These are phyloP conservation scores for Oceanodroma leucorhoa DNA, from an alignment of 2,797 vertebrate species.

Conservation along the genomic window DNA sequence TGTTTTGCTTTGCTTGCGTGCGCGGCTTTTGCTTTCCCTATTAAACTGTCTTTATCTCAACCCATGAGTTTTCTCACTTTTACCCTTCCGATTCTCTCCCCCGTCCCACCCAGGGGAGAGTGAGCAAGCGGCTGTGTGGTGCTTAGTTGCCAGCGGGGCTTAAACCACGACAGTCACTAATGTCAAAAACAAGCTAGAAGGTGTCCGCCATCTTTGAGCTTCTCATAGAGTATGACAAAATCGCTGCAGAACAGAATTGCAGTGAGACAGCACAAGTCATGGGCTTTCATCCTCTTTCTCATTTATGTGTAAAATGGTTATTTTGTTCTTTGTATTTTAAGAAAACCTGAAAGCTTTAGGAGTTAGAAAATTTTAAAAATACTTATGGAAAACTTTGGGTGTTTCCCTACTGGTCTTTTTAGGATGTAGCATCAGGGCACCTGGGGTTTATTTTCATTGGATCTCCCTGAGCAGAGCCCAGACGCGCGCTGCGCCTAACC, in stretches of 20 bases:
- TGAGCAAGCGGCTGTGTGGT: too few species aligned
- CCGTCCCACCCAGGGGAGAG: too few species aligned
- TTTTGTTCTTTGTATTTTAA: not conserved
- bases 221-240: not conserved
- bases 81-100: too few species aligned
- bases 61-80: too few species aligned
- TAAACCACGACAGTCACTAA: too few species aligned
- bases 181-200: not conserved
- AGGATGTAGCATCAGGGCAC: too few species aligned
- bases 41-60: too few species aligned
- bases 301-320: not conserved
- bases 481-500: fast-evolving
- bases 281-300: not conserved
- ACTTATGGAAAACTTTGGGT: too few species aligned
- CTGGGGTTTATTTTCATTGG: not conserved
- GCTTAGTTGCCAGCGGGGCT: too few species aligned
- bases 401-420: not conserved
- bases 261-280: not conserved
- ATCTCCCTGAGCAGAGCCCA: not conserved
- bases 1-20: too few species aligned
- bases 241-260: not conserved
- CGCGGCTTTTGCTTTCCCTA: too few species aligned
- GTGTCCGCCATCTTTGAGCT: fast-evolving
- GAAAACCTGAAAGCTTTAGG: not conserved
- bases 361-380: not conserved